Base-by-base conservation (phyloP, 2,888 invertebrate genomes). In the Idaea aversata region DNA sequence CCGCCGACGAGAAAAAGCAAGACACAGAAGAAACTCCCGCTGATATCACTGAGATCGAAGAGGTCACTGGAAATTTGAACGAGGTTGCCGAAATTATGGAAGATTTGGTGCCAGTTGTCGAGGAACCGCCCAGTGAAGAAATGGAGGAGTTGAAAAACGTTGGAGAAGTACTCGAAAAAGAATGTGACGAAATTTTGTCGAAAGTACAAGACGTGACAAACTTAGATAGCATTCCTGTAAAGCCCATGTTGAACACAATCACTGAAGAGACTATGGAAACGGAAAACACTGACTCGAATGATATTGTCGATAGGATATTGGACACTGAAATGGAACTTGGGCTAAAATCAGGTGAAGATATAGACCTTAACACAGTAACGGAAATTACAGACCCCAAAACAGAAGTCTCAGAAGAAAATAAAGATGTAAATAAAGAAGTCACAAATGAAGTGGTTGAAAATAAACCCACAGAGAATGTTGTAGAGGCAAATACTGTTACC, bases 141-240 rank as follows among this genome's bases (percentile, higher is more conserved):
- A 85, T 91, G 74, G 91, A 90, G 68, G 87, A 87, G 34, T 57
- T 91, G 35, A 84, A 88, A 72, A 90, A 87, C 70, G 91, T 86
- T 16, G 88, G 90, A 4, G 88, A 89, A 61, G 91, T 88, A 3
- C 78, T 93, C 16, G 92, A 92, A 68, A 93, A 92, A 70, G 93
- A 93, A 79, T 93, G 93, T 71, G 90, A 89, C 68, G 93, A 93
- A 72, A 91, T 93, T 66, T 72, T 93, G 34, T 90, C 90, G 0
- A 93, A 93, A 75, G 92, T 93, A 5, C 87, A 92, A 72, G 84
- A 90, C 75, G 91, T 93, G 47, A 92, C 92, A 5, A 90, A 90
- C 71, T 80, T 91, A 66, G 88, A 88, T 67, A 90, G 80, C 63
- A 88, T 91, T 62, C 84, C 90, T 16, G 70, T 88, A 7, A 91